Evolutionary conservation across 2,113 vertebrate genomes (phyloP).

Genomic region (Zosterops lateralis): DNA sequence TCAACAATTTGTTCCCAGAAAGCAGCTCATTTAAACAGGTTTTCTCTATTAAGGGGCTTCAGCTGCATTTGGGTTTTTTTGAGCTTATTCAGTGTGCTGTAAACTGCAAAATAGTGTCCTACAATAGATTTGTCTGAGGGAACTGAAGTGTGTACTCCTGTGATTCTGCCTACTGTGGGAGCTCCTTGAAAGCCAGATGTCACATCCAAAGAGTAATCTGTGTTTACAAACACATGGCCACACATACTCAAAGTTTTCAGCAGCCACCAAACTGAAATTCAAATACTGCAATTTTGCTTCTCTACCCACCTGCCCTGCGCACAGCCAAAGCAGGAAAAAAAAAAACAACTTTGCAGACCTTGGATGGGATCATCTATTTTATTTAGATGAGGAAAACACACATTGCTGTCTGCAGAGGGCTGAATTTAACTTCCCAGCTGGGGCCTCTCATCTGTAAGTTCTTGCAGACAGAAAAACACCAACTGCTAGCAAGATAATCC

Average conservation of each 20-base stretch:
- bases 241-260: background rate
- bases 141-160: conserved; percentile 41
- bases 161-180: conserved; percentile 43
- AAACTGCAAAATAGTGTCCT: background rate
- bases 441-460: conserved; percentile 51
- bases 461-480: conserved; percentile 63
- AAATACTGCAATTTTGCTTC: background rate
- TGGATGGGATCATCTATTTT: background rate
- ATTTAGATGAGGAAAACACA: background rate
- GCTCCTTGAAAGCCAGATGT: conserved; percentile 46
- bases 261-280: background rate
- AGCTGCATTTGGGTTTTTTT: conserved; percentile 51
- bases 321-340: background rate
- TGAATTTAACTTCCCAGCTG: conserved; percentile 26
- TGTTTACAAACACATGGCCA: conserved; percentile 45
- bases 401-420: conserved; percentile 7
- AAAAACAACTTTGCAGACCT: background rate
- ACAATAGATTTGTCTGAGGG: conserved; percentile 19
- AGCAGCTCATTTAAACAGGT: conserved; percentile 58
- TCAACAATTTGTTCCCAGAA: conserved; percentile 53
- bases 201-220: conserved; percentile 13
- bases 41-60: conserved; percentile 65
- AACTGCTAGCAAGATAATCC: conserved; percentile 75
- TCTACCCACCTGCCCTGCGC: background rate
- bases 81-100: conserved; percentile 8